Conservation (phyloP, 2,797 vertebrate species). For the Argentina silus region DNA sequence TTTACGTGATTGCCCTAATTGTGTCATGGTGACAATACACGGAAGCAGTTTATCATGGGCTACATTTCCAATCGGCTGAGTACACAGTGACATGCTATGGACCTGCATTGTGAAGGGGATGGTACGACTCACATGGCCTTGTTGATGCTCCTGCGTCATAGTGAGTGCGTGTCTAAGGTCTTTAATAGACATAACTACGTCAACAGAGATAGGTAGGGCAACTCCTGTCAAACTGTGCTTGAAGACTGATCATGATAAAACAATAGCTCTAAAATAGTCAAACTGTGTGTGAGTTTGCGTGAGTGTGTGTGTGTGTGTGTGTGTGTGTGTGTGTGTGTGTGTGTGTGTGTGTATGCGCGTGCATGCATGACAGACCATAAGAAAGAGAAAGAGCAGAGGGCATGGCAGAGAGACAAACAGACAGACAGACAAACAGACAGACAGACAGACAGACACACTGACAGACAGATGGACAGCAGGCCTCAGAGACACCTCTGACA, state of each 20-base stretch:
- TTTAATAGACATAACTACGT: background rate
- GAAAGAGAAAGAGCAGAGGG: conserved; percentile 12
- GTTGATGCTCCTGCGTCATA: background rate
- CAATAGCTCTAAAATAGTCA: conserved; percentile 1
- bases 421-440: background rate
- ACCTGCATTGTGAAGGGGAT: conserved; percentile 16
- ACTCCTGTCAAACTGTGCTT: conserved; percentile 1
- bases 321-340: background rate
- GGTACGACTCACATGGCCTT: background rate
- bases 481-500: conserved; percentile 7
- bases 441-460: background rate
- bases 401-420: background rate
- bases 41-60: conserved; percentile 80
- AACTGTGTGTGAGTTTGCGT: background rate
- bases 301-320: background rate
- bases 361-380: background rate
- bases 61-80: conserved; percentile 48
- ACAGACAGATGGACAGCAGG: background rate
- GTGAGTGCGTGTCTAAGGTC: background rate
- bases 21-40: conserved; percentile 72
- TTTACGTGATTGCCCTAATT: conserved; percentile 69
- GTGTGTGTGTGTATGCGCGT: conserved; percentile 19
- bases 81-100: conserved; percentile 48
- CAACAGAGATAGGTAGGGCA: background rate
- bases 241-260: conserved; percentile 2